phyloP scores from a whole-genome alignment of 1,140 invertebrate genomes.

The Aphaenogaster rudis region DNA sequence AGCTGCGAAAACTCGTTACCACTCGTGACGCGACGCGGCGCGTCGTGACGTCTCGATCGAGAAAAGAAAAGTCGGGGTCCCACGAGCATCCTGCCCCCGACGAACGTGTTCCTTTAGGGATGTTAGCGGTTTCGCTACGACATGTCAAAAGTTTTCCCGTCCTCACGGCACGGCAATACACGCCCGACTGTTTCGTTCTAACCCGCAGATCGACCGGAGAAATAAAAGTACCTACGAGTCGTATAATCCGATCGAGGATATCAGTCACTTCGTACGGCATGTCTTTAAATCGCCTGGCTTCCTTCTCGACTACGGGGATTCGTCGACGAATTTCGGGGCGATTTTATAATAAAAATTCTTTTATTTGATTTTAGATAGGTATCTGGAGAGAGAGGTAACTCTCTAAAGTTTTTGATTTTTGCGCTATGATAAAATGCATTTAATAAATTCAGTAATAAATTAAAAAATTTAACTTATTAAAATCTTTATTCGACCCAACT shows the following conservation, averaged over 20 bases:
- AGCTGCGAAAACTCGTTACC: conserved; percentile 50
- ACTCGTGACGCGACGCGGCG: conserved; percentile 15
- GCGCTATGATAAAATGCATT: background rate
- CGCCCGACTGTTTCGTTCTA: background rate
- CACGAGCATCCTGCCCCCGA: background rate
- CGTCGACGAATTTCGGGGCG: no score
- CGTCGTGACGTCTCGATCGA: conserved; percentile 22
- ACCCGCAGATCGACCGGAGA: background rate
- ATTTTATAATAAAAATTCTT: background rate
- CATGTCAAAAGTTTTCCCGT: conserved; percentile 35
- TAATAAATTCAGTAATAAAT: background rate
- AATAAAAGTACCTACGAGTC: conserved; percentile 22
- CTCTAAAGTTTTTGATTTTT: background rate
- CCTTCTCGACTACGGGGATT: no score
- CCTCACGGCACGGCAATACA: background rate
- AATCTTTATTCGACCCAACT: no score
- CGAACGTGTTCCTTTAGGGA: conserved; percentile 28
- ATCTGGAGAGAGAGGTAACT: background rate
- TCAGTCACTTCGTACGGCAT: background rate
- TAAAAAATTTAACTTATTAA: no score
- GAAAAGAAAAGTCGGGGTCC: conserved; percentile 39
- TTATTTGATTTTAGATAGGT: background rate
- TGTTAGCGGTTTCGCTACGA: conserved; percentile 35
- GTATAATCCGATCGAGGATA: background rate
- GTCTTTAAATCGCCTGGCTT: background rate